phyloP scores from a whole-genome alignment of 2,113 vertebrate genomes.

The Corythornis vintsioides region DNA sequence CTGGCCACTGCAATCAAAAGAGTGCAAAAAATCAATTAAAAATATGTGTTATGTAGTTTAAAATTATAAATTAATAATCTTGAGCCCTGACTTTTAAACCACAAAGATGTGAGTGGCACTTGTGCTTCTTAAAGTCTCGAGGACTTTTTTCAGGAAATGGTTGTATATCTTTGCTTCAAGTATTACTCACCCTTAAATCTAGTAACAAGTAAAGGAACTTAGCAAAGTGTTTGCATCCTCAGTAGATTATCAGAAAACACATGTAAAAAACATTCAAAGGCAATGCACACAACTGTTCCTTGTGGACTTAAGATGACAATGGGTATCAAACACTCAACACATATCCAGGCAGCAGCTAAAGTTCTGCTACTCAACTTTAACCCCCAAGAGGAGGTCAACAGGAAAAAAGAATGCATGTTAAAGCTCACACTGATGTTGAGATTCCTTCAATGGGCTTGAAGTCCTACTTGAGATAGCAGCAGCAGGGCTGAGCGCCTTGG shows the following conservation, averaged over 20 bases:
- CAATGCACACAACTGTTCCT: not conserved
- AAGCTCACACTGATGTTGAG: constrained; percentile 65
- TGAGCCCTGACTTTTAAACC: not conserved
- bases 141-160: not conserved
- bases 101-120: not conserved
- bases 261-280: constrained; percentile 32
- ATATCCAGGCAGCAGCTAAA: constrained; percentile 69
- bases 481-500: constrained; percentile 60
- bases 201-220: constrained; percentile 3
- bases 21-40: not conserved
- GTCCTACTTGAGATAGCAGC: constrained; percentile 69
- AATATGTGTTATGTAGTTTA: not conserved
- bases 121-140: not conserved
- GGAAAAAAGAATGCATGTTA: constrained; percentile 72
- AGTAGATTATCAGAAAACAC: constrained; percentile 51
- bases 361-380: constrained; percentile 75
- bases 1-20: not conserved
- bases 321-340: constrained; percentile 75
- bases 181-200: constrained; percentile 16
- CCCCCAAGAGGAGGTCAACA: constrained; percentile 71
- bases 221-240: constrained; percentile 52
- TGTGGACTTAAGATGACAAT: constrained; percentile 59
- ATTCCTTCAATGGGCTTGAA: constrained; percentile 68
- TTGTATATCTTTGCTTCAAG: constrained; percentile 26
- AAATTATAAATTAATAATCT: not conserved